Conservation (phyloP, 2,113 vertebrate species). For the Heloderma charlesbogerti region DNA sequence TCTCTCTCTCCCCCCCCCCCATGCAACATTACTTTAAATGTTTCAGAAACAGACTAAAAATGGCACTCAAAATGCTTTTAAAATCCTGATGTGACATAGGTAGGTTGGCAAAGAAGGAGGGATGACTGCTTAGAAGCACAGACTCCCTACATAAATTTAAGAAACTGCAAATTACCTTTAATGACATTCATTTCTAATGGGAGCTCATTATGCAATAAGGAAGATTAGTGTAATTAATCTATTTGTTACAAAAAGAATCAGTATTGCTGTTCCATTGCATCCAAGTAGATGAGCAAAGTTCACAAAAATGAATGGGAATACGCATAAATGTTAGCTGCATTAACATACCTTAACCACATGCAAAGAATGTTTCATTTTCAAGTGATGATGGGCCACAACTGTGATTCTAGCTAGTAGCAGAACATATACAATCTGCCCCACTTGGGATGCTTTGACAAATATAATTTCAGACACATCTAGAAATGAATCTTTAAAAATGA, state of each 20-base stretch:
- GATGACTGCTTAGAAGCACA: slow-evolving; percentile 33
- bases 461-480: slow-evolving; percentile 42
- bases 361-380: slow-evolving; percentile 11
- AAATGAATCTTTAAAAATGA: slow-evolving; percentile 47
- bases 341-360: slow-evolving; percentile 34
- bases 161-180: slow-evolving; percentile 52
- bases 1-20: neutral
- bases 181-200: slow-evolving; percentile 42
- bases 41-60: neutral
- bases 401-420: slow-evolving; percentile 34
- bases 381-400: neutral
- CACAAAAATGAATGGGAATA: slow-evolving; percentile 15
- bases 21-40: neutral
- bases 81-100: slow-evolving; percentile 43
- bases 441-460: slow-evolving; percentile 45
- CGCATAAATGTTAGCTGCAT: neutral
- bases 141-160: slow-evolving; percentile 45
- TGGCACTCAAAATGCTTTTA: slow-evolving; percentile 4
- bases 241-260: slow-evolving; percentile 44
- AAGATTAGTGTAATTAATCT: slow-evolving; percentile 46
- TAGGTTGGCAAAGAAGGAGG: slow-evolving; percentile 43
- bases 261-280: slow-evolving; percentile 45
- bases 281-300: slow-evolving; percentile 44
- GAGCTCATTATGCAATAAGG: slow-evolving; percentile 53
- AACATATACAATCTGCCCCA: slow-evolving; percentile 20